Conservation (phyloP, 2,888 invertebrate species). For the Drosophila subsilvestris region DNA sequence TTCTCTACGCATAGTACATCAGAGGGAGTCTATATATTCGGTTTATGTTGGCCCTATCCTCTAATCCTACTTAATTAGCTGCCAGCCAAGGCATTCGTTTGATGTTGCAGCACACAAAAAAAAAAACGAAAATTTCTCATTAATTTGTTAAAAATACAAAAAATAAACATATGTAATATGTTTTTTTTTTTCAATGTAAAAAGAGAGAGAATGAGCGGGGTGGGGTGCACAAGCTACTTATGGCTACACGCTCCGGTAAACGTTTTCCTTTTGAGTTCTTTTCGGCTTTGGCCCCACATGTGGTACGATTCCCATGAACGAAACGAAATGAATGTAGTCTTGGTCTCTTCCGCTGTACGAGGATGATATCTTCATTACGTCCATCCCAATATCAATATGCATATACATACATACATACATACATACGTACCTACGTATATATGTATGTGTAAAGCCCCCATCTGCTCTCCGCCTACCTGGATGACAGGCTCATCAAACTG, state of each 20-base stretch:
- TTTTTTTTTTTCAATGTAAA: constrained; percentile 1
- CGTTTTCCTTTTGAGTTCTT: not conserved
- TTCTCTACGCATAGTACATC: not conserved
- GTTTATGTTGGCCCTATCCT: constrained; percentile 17
- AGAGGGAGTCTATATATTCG: not conserved
- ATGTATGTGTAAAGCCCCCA: not conserved
- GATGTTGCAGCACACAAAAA: constrained; percentile 27
- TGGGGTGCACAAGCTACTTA: not conserved
- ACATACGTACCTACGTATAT: no score
- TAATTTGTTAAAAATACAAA: constrained; percentile 54
- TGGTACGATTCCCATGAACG: constrained; percentile 36
- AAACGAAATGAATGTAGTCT: not conserved
- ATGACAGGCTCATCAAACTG: constrained; percentile 32
- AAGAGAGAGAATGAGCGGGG: not conserved
- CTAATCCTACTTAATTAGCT: constrained; percentile 67
- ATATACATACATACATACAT: no score
- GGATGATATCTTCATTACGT: constrained; percentile 11
- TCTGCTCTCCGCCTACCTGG: not conserved
- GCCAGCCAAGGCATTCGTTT: constrained; percentile 38
- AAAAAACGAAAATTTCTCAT: constrained; percentile 54
- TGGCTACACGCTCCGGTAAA: not conserved
- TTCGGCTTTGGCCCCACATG: constrained; percentile 27
- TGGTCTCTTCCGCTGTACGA: not conserved
- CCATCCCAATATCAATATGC: constrained; percentile 12
- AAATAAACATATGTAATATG: constrained; percentile 32